Evolutionary conservation across 1,140 invertebrate species (phyloP), one percentile per base, ranked within the genome.

Genomic region (Oncopodura yosiiana): DNA sequence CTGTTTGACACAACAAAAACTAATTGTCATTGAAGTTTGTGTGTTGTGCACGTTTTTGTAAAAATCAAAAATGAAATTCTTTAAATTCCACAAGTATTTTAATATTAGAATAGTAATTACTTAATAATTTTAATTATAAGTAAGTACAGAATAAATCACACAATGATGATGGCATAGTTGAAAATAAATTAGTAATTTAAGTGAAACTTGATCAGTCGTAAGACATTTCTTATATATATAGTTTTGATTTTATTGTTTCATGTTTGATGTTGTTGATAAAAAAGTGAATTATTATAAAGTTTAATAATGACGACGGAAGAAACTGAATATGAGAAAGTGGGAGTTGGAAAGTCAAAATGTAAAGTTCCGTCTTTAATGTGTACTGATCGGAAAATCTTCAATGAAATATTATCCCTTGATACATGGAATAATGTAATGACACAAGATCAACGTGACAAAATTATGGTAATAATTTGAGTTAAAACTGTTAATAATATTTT

Each of bases 341-440:
- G 21, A 41, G 57, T 63, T 49, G 55, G 44, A 21, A 56, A 58
- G 43, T 58, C 48, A 48, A 24, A 63, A 30, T 30, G 39, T 32
- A 23, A 55, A 34, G 29, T 63, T 44, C 62, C 62, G 16, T 60
- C 54, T 6, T 39, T 42, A 23, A 60, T 63, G 29, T 63, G 62
- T 49, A 60, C 59, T 5, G 52, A 58, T 30, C 41, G 26, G 27
- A 42, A 56, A 26, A 56, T 63, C 49, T 63, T 63, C 30, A 52
- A 58, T 14, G 51, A 60, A 39, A 58, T 63, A 9, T 63, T 63
- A 41, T 63, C 62, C 2, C 4, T 51, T 16, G 49, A 63, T 16
- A 63, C 62, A 21, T 63, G 62, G 62, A 46, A 55, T 34, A 60
- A 52, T 30, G 42, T 60, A 36, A 26, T 63, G 6, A 55, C 27